These are phyloP conservation scores for Athripsodes cinereus DNA, from an alignment of 2,888 invertebrate genomes.

Conservation along the genomic window DNA sequence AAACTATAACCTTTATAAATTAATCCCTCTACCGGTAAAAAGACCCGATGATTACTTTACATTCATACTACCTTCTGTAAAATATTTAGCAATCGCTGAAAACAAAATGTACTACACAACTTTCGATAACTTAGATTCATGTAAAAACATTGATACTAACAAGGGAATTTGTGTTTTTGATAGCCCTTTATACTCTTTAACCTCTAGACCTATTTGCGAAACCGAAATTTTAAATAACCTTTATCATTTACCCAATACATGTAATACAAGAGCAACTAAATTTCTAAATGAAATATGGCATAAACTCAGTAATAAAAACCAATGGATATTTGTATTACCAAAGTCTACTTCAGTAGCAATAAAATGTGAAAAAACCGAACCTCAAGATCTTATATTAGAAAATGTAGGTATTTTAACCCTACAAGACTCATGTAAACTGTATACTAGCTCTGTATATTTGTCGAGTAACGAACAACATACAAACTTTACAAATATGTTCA, in stretches of 20 bases:
- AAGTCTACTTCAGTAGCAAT: constrained; percentile 2
- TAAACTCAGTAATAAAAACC: constrained; percentile 5
- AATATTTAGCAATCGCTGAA: constrained; percentile 4
- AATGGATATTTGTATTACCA: constrained; percentile 1
- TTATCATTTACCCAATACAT: neutral
- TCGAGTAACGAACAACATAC: neutral
- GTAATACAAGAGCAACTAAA: constrained; percentile 5
- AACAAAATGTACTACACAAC: constrained; percentile 2
- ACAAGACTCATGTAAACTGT: neutral
- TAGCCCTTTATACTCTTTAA: neutral
- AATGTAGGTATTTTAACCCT: constrained; percentile 3
- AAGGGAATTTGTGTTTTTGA: neutral
- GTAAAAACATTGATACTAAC: neutral
- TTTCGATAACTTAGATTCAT: constrained; percentile 4
- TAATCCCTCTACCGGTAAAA: neutral
- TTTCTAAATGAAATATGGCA: constrained; percentile 7
- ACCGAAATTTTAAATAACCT: neutral
- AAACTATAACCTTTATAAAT: constrained; percentile 1
- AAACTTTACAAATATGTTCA: neutral
- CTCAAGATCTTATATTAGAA: neutral
- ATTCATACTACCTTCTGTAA: constrained; percentile 3
- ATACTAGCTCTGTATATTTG: neutral
- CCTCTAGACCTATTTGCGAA: constrained; percentile 1
- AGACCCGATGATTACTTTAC: constrained; percentile 1
- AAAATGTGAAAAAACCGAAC: constrained; percentile 1